Conservation (phyloP, 2,113 vertebrate species). For the Blennius ocellaris region DNA sequence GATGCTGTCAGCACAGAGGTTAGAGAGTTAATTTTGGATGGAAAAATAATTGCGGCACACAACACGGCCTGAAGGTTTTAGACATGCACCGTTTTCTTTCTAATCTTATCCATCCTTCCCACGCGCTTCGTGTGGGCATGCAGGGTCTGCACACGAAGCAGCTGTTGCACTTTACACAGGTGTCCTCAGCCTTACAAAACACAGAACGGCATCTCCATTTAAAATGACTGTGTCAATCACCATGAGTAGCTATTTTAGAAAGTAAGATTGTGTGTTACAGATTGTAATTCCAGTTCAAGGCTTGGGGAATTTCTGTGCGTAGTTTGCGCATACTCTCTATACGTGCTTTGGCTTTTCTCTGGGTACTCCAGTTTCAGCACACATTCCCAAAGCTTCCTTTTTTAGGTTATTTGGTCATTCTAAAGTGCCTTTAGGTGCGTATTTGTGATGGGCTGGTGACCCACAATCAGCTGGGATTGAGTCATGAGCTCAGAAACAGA, state of each 20-base stretch:
- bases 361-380: too few relatives aligned
- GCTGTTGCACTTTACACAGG: slow-evolving; percentile 35
- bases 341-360: too few relatives aligned
- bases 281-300: not conserved
- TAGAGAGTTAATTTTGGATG: slow-evolving; percentile 8
- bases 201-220: not conserved
- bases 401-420: too few relatives aligned
- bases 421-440: too few relatives aligned
- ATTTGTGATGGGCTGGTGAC: too few relatives aligned
- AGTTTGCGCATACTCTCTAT: too few relatives aligned
- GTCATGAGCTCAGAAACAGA: too few relatives aligned
- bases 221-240: not conserved
- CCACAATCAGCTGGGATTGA: too few relatives aligned
- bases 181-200: not conserved
- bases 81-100: slow-evolving; percentile 20
- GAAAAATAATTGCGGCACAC: not conserved
- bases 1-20: not conserved
- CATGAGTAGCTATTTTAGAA: not conserved
- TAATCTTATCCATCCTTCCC: slow-evolving; percentile 58
- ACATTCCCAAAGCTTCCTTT: too few relatives aligned
- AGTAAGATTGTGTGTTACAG: not conserved
- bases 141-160: slow-evolving; percentile 43
- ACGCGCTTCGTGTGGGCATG: slow-evolving; percentile 62
- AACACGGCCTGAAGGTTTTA: slow-evolving; percentile 11
- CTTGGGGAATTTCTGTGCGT: too few relatives aligned